These are phyloP conservation scores for Turnix velox DNA, from an alignment of 2,113 vertebrate genomes.

Conservation along the genomic window DNA sequence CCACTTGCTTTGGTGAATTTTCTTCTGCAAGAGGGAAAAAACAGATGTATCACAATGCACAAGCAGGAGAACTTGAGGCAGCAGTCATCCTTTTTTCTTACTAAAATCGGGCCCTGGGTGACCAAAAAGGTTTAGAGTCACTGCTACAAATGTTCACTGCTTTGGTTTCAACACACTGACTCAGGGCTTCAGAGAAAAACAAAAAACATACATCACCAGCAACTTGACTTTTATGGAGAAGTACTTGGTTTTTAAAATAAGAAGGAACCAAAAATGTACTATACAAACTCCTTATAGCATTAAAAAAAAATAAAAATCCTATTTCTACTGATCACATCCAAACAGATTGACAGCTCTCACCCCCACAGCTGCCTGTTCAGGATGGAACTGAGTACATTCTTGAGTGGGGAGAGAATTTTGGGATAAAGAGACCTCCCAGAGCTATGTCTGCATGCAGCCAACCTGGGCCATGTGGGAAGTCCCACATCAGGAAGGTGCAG, in stretches of 20 bases:
- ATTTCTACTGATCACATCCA: not conserved
- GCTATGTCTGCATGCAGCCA: not conserved
- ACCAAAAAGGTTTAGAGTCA: not conserved
- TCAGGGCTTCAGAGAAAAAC: not conserved
- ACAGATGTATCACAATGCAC: not conserved
- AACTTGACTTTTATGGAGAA: not conserved
- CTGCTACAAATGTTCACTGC: not conserved
- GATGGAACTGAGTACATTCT: not conserved
- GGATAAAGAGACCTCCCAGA: not conserved
- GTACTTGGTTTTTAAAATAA: not conserved
- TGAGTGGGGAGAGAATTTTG: not conserved
- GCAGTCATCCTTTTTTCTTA: not conserved
- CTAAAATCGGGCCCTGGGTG: not conserved
- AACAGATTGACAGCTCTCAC: not conserved
- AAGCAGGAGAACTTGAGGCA: not conserved
- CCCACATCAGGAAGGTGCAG: rapidly evolving
- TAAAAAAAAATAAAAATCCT: not conserved
- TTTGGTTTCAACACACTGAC: not conserved
- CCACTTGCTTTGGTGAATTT: constrained; percentile 82
- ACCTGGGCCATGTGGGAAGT: not conserved
- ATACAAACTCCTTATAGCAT: not conserved
- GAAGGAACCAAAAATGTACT: not conserved
- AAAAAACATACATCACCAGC: not conserved
- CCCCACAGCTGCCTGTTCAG: not conserved
- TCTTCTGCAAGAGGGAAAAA: constrained; percentile 82